Conservation (phyloP, 2,888 invertebrate species). For the Argyresthia albistria region DNA sequence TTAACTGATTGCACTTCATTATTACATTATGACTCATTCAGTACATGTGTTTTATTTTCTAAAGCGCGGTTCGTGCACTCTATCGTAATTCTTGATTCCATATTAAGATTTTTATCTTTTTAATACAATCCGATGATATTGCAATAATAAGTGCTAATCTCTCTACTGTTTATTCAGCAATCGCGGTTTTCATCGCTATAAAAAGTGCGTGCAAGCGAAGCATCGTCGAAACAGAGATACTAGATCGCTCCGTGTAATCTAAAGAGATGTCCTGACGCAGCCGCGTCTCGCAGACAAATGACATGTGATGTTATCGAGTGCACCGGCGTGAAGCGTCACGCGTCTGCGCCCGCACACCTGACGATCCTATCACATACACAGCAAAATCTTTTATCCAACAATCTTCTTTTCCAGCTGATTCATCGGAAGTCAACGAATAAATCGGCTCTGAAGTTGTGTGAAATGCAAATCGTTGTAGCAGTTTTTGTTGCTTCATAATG, state of each 20-base stretch:
- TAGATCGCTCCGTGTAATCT: slow-evolving; percentile 6
- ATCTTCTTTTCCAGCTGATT: background rate
- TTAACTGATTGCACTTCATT: slow-evolving; percentile 8
- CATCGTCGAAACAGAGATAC: slow-evolving; percentile 1
- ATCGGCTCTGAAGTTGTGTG: slow-evolving; percentile 1
- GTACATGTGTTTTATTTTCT: too few relatives aligned
- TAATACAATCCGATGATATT: slow-evolving; percentile 1
- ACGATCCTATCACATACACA: slow-evolving; percentile 24
- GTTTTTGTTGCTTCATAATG: background rate
- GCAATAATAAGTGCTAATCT: slow-evolving; percentile 7
- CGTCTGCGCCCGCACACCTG: slow-evolving; percentile 24
- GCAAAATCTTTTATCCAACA: slow-evolving; percentile 4
- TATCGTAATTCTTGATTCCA: too few relatives aligned
- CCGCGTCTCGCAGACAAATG: slow-evolving; percentile 3
- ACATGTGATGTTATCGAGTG: slow-evolving; percentile 32
- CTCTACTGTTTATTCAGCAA: slow-evolving; percentile 2
- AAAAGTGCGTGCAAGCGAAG: slow-evolving; percentile 4
- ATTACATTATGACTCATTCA: background rate
- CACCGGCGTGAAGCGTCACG: slow-evolving; percentile 31
- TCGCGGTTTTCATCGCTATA: slow-evolving; percentile 4
- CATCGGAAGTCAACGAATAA: background rate
- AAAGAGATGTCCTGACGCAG: slow-evolving; percentile 5
- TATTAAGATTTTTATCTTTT: background rate
- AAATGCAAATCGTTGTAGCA: background rate
- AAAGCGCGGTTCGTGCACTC: too few relatives aligned